Evolutionary conservation across 1,140 invertebrate species (phyloP).

Genomic region (Heliconius nattereri): DNA sequence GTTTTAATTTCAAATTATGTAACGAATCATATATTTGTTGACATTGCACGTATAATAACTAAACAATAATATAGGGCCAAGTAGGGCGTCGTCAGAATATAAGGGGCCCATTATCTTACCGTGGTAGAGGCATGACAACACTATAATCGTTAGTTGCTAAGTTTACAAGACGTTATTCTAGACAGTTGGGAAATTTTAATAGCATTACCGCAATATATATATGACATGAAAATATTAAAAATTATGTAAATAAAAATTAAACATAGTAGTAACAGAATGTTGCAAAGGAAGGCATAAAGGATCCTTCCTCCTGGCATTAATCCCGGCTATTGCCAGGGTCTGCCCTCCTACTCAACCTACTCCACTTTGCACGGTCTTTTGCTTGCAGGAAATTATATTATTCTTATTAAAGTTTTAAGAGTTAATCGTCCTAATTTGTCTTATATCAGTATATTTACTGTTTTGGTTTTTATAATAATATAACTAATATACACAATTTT

Average conservation of each 20-base stretch:
- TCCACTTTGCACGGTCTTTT: no score
- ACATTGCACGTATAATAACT: slow-evolving; percentile 12
- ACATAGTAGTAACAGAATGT: neutral
- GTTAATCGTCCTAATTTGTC: neutral
- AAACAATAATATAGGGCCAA: slow-evolving; percentile 20
- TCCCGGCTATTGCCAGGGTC: no score
- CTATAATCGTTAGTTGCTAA: slow-evolving; percentile 23
- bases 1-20: slow-evolving; percentile 10
- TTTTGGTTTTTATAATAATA: neutral
- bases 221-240: neutral
- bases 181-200: slow-evolving; percentile 4
- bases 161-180: slow-evolving; percentile 24
- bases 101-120: slow-evolving; percentile 28
- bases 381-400: neutral
- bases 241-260: neutral
- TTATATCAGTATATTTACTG: neutral
- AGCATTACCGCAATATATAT: neutral
- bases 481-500: no score
- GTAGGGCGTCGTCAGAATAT: slow-evolving; percentile 22
- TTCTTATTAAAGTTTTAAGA: neutral
- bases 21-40: neutral
- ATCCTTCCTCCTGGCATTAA: no score
- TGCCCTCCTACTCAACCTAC: no score
- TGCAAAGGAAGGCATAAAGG: no score
- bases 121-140: slow-evolving; percentile 2